phyloP scores from a whole-genome alignment of 2,888 invertebrate genomes.

The Arge pagana region DNA sequence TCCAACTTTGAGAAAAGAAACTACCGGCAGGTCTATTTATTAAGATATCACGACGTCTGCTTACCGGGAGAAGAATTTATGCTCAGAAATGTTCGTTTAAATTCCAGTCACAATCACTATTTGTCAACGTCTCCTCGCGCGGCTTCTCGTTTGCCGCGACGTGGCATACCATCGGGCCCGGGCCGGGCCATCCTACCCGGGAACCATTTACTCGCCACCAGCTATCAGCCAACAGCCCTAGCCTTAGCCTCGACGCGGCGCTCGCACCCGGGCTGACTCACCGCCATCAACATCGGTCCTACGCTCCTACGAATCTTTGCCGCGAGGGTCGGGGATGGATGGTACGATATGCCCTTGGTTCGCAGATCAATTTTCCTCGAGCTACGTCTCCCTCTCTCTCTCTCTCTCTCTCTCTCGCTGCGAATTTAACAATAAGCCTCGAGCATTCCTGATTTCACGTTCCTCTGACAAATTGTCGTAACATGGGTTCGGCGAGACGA shows the following conservation, averaged over 20 bases:
- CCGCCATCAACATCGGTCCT: background rate
- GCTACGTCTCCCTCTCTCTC: conserved; percentile 1
- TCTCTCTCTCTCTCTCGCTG: background rate
- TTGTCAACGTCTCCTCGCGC: conserved; percentile 17
- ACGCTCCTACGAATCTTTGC: conserved; percentile 1
- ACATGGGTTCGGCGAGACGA: too few relatives aligned
- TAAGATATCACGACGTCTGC: conserved; percentile 13
- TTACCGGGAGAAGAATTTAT: conserved; percentile 11
- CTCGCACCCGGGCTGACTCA: background rate
- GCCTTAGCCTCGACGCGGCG: too few relatives aligned
- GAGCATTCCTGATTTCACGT: too few relatives aligned
- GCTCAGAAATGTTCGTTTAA: conserved; percentile 13
- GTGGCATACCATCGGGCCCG: too few relatives aligned
- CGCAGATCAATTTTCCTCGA: conserved; percentile 15
- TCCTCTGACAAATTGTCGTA: too few relatives aligned
- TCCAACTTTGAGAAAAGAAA: conserved; percentile 4
- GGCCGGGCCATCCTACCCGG: background rate
- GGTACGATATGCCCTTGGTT: conserved; percentile 8
- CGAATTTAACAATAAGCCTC: too few relatives aligned
- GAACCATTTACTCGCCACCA: conserved; percentile 7
- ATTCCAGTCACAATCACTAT: conserved; percentile 15
- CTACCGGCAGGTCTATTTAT: conserved; percentile 7
- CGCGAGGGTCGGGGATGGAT: too few relatives aligned
- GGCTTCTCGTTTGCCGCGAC: background rate
- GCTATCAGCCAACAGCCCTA: background rate